These are phyloP conservation scores for Lasiurus cinereus DNA, from an alignment of 2,113 vertebrate species.

Conservation along the genomic window DNA sequence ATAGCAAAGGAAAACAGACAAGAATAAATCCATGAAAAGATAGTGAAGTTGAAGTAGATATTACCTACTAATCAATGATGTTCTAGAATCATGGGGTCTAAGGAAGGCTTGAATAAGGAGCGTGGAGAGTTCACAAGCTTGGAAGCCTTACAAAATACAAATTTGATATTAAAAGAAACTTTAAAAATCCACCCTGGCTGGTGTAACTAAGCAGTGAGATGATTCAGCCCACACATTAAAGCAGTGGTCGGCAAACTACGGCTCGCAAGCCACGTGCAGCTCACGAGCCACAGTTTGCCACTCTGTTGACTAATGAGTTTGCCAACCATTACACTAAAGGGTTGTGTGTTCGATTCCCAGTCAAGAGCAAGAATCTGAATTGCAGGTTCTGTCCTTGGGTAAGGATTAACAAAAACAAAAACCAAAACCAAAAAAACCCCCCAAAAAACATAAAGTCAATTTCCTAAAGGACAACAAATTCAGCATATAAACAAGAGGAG, in stretches of 20 bases:
- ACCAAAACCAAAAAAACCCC: too few relatives aligned
- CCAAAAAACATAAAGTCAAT: not conserved
- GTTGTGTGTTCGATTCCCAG: too few relatives aligned
- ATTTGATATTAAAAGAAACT: not conserved
- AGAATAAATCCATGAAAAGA: not conserved
- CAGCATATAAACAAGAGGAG: not conserved
- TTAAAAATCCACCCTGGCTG: not conserved
- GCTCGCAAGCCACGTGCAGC: too few relatives aligned
- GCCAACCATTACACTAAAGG: too few relatives aligned
- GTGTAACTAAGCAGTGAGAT: too few relatives aligned
- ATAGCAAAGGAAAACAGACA: not conserved
- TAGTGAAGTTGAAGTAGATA: not conserved
- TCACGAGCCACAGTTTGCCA: too few relatives aligned
- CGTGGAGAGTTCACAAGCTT: not conserved
- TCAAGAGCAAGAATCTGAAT: too few relatives aligned
- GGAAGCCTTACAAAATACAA: not conserved
- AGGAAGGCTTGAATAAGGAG: not conserved
- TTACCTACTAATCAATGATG: not conserved
- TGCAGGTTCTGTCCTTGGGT: too few relatives aligned
- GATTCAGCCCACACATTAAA: too few relatives aligned
- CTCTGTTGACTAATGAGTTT: too few relatives aligned
- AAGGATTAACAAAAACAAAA: too few relatives aligned
- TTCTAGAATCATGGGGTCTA: not conserved
- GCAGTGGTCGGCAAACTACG: too few relatives aligned
- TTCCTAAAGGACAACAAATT: not conserved